Conservation (phyloP, 2,888 invertebrate genomes). For the Brenthis daphne region DNA sequence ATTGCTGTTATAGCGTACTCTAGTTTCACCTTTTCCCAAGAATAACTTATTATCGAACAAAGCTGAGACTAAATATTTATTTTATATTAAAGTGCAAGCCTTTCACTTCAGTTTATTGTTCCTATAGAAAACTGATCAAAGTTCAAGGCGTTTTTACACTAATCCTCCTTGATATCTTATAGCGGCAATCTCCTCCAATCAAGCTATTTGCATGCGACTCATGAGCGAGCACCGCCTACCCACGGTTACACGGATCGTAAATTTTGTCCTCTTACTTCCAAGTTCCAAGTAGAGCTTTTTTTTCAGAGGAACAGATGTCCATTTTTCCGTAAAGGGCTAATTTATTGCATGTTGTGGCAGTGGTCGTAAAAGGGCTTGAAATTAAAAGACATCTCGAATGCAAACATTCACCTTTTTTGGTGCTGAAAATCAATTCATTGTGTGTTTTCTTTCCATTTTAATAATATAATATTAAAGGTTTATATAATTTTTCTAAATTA, state of each 20-base stretch:
- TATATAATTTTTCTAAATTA: neutral
- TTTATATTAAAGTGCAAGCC: neutral
- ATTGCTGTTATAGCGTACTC: too few relatives aligned
- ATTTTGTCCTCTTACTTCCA: constrained; percentile 78
- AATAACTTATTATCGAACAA: constrained; percentile 10
- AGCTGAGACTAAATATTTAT: neutral
- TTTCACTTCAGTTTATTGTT: neutral
- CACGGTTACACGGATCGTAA: constrained; percentile 77
- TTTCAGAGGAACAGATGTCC: constrained; percentile 74
- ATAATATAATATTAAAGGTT: neutral
- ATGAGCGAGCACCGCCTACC: constrained; percentile 74
- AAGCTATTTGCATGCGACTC: constrained; percentile 78
- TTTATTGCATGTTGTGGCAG: constrained; percentile 74
- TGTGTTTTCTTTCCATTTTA: constrained; percentile 35
- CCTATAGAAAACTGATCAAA: constrained; percentile 25
- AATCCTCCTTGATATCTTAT: constrained; percentile 61
- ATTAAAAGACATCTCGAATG: constrained; percentile 66
- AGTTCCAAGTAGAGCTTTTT: constrained; percentile 61
- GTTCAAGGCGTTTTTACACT: constrained; percentile 60
- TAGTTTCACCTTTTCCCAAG: constrained; percentile 13
- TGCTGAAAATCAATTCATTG: constrained; percentile 45
- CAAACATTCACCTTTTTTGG: constrained; percentile 61
- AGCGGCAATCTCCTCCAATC: constrained; percentile 66
- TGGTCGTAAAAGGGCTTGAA: constrained; percentile 67
- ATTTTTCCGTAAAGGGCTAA: constrained; percentile 76